These are phyloP conservation scores for Caenorhabditis zanzibari DNA, from an alignment of 2,888 invertebrate genomes.

Conservation along the genomic window DNA sequence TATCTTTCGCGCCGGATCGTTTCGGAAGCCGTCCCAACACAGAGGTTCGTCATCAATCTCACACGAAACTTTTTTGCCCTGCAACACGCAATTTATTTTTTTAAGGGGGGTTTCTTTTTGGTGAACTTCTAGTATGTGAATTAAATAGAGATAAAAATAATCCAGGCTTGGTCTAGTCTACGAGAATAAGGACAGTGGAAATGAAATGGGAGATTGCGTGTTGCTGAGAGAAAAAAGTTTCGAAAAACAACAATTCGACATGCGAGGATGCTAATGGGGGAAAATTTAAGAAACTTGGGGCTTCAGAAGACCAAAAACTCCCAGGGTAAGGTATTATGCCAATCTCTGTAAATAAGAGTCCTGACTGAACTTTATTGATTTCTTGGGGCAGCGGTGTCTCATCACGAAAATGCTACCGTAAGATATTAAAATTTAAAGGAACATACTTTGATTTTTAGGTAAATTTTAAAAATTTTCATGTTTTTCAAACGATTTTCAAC, in stretches of 20 bases:
- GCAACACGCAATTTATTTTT: slow-evolving; percentile 60
- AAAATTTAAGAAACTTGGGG: neutral
- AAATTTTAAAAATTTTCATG: too few relatives aligned
- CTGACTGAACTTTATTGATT: too few relatives aligned
- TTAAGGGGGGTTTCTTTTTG: too few relatives aligned
- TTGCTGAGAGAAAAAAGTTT: slow-evolving; percentile 43
- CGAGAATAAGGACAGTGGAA: neutral
- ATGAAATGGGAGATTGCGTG: slow-evolving; percentile 51
- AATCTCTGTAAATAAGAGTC: too few relatives aligned
- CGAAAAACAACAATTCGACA: neutral
- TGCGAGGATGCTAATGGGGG: neutral
- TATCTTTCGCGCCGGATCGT: slow-evolving; percentile 18
- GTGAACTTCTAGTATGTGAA: neutral
- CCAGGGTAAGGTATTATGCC: too few relatives aligned
- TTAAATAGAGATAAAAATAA: neutral
- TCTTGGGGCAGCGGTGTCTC: too few relatives aligned
- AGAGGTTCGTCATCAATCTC: slow-evolving; percentile 67
- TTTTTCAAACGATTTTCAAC: too few relatives aligned
- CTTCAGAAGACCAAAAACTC: neutral
- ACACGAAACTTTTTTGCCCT: slow-evolving; percentile 72
- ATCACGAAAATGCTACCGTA: too few relatives aligned
- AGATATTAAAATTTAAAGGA: too few relatives aligned
- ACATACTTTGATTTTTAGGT: too few relatives aligned
- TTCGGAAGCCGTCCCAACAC: slow-evolving; percentile 51
- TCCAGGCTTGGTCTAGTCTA: neutral